These are phyloP conservation scores for Pelmatolapia mariae DNA, from an alignment of 2,113 vertebrate species.

Conservation along the genomic window DNA sequence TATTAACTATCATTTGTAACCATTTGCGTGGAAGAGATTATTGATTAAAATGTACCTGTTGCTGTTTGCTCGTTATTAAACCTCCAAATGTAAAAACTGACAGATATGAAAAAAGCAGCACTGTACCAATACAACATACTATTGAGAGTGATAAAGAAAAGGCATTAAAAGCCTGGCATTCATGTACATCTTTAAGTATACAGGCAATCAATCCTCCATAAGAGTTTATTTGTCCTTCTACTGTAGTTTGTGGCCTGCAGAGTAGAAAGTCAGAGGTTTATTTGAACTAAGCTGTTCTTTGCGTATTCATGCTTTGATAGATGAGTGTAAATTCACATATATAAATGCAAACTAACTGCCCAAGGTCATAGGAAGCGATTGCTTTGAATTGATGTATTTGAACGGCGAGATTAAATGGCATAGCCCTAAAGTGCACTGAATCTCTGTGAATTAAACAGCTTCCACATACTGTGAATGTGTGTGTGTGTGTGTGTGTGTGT, in stretches of 20 bases:
- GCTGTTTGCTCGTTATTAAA: not conserved
- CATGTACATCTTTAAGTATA: not conserved
- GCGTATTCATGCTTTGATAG: not conserved
- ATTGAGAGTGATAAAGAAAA: not conserved
- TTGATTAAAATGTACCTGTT: not conserved
- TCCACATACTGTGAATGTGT: not conserved
- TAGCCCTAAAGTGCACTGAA: not conserved
- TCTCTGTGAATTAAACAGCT: slow-evolving; percentile 16
- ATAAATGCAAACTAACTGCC: not conserved
- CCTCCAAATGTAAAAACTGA: not conserved
- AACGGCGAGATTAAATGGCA: not conserved
- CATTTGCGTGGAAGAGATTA: not conserved
- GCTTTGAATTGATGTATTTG: slow-evolving; percentile 9
- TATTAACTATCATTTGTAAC: not conserved
- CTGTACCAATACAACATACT: not conserved
- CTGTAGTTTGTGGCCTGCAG: not conserved
- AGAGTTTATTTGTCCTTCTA: not conserved
- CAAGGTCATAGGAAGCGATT: slow-evolving; percentile 6
- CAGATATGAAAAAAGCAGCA: not conserved
- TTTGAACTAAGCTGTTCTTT: not conserved
- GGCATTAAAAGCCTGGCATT: not conserved
- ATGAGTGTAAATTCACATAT: not conserved
- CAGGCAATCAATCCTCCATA: not conserved
- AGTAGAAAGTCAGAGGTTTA: not conserved
- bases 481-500: not conserved